Evolutionary conservation across 2,888 invertebrate genomes (phyloP).

Genomic region (Drosophila quinaria): DNA sequence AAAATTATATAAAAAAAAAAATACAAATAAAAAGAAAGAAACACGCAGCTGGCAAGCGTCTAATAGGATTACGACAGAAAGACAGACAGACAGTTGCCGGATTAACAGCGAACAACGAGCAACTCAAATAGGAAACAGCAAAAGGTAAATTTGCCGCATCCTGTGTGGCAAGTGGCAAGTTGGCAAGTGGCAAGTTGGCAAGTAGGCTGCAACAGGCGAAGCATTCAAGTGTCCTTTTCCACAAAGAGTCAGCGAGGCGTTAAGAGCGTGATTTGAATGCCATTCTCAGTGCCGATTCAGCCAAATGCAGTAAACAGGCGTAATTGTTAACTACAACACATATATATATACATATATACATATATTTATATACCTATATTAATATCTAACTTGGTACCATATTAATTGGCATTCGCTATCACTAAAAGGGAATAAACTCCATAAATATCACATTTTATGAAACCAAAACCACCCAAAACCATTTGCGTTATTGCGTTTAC

Average conservation of each 20-base stretch:
- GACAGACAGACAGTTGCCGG: conserved; percentile 59
- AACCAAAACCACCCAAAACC: conserved; percentile 69
- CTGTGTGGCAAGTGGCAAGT: not conserved
- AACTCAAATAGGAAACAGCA: conserved; percentile 44
- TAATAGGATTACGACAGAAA: conserved; percentile 70
- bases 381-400: conserved; percentile 65
- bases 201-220: conserved; percentile 17
- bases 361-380: conserved; percentile 32
- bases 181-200: conserved; percentile 3
- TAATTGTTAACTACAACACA: conserved; percentile 65
- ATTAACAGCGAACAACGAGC: conserved; percentile 44
- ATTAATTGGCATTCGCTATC: conserved; percentile 69
- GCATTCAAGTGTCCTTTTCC: conserved; percentile 32
- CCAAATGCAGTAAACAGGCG: conserved; percentile 39
- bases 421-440: conserved; percentile 56
- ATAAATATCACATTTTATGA: conserved; percentile 79
- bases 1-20: conserved; percentile 3
- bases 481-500: conserved; percentile 80
- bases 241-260: conserved; percentile 4
- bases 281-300: conserved; percentile 9
- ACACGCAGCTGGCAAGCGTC: conserved; percentile 43
- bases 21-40: conserved; percentile 12
- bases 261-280: conserved; percentile 39
- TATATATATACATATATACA: conserved; percentile 22
- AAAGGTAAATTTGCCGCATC: conserved; percentile 43